Base-by-base conservation (phyloP, 2,888 invertebrate genomes). In the Hirtodrosophila histrioides region DNA sequence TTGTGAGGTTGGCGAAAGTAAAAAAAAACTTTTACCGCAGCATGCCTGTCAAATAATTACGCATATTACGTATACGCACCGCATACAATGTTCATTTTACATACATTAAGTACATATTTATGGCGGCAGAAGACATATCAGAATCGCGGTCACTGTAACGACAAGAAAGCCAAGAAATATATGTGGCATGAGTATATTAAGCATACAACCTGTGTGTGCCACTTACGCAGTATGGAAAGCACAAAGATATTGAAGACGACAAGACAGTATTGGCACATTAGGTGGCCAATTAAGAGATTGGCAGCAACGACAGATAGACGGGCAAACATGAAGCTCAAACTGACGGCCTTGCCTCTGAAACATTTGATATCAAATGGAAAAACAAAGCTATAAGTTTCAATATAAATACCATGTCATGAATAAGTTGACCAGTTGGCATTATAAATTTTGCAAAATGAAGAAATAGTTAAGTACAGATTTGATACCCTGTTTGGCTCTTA, bases 1-100 rank as follows among this genome's bases (percentile, higher is more conserved):
- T 17, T 17, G 44, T 31, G 44, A 27, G 3, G 8, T 17, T 7
- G 8, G 35, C 17, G 23, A 66, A 73, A 69, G 27, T 17, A 17
- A 17, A 17, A 17, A 17, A 2, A 17, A 17, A 17, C 17, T 74
- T 69, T 64, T 71, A 74, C 63, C 75, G 68, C 73, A 67, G 55
- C 64, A 36, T 37, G 45, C 27, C 63, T 60, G 54, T 50, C 54
- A 55, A 49, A 69, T 78, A 69, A 68, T 68, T 68, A 75, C 36
- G 57, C 64, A 57, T 48, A 58, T 62, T 49, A 70, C 61, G 66
- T 68, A 66, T 56, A 60, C 61, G 48, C 49, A 36, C 36, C 10
- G 23, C 31, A 36, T 23, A 27, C 31, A 7, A 31, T 8, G 3
- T 31, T 31, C 3, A 31, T 31, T 31, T 31, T 35, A 36, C 11